Conservation (phyloP, 2,888 invertebrate genomes). For the Synergus umbraculus region DNA sequence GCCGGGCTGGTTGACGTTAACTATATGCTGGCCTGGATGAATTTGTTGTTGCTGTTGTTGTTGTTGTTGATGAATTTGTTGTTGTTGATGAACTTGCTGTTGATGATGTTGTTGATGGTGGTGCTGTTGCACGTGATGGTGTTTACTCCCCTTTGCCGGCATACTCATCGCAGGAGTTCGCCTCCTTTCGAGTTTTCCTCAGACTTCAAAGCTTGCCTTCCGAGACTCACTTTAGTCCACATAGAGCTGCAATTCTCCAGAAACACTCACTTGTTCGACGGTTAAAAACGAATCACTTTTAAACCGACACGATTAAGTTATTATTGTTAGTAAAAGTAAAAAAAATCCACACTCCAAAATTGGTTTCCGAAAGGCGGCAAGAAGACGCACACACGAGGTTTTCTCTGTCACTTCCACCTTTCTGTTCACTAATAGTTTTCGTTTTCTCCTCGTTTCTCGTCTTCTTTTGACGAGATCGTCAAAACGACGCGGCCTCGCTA, state of each 20-base stretch:
- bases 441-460: background rate
- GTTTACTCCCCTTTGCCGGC: conserved; percentile 72
- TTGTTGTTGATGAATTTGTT: conserved; percentile 46
- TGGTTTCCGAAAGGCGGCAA: conserved; percentile 29
- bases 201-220: conserved; percentile 66
- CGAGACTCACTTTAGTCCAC: conserved; percentile 68
- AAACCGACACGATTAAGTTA: conserved; percentile 19
- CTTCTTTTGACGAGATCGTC: background rate
- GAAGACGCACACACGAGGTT: conserved; percentile 37
- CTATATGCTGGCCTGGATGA: conserved; percentile 57
- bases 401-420: conserved; percentile 19
- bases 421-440: conserved; percentile 21
- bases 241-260: conserved; percentile 65
- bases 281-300: conserved; percentile 6
- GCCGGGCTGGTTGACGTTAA: conserved; percentile 63
- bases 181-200: conserved; percentile 65
- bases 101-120: conserved; percentile 57
- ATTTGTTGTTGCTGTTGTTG: conserved; percentile 47
- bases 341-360: background rate
- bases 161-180: conserved; percentile 70
- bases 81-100: conserved; percentile 54
- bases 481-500: conserved; percentile 9
- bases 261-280: conserved; percentile 28
- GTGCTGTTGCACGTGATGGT: conserved; percentile 62
- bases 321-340: background rate